These are phyloP conservation scores for Drosophila buzzatii DNA, from an alignment of 2,888 invertebrate genomes.

Conservation along the genomic window DNA sequence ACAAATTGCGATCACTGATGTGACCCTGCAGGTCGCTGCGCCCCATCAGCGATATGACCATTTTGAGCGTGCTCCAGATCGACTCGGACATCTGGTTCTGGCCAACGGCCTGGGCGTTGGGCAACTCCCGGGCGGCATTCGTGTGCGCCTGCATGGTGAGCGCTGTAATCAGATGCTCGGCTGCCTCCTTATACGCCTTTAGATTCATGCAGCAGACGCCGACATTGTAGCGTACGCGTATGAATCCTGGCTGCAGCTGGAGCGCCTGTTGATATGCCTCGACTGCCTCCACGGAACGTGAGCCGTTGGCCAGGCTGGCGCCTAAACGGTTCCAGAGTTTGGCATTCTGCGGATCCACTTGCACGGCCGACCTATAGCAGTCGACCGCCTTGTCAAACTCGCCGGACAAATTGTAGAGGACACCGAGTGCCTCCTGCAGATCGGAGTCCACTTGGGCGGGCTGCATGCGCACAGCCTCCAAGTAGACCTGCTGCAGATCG, in stretches of 20 bases:
- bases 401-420: slow-evolving; percentile 96
- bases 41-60: slow-evolving; percentile 94
- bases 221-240: slow-evolving; percentile 98
- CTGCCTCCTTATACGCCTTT: slow-evolving; percentile 96
- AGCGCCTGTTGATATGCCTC: slow-evolving; percentile 97
- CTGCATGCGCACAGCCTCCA: slow-evolving; percentile 92
- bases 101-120: slow-evolving; percentile 86
- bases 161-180: slow-evolving; percentile 97
- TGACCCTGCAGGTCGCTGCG: slow-evolving; percentile 88
- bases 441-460: slow-evolving; percentile 93
- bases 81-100: slow-evolving; percentile 92
- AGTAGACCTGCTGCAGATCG: slow-evolving; percentile 91
- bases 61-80: slow-evolving; percentile 96
- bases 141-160: slow-evolving; percentile 94
- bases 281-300: slow-evolving; percentile 97
- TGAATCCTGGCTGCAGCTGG: slow-evolving; percentile 96
- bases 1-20: slow-evolving; percentile 88
- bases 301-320: slow-evolving; percentile 98
- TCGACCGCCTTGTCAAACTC: slow-evolving; percentile 98
- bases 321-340: slow-evolving; percentile 98
- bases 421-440: slow-evolving; percentile 97
- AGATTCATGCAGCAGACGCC: slow-evolving; percentile 99
- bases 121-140: slow-evolving; percentile 87
- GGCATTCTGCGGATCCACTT: slow-evolving; percentile 91
- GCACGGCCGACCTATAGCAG: slow-evolving; percentile 96